Percentiles rank a stretch among this genome's conserved stretches.
Evolutionary conservation across 2,888 invertebrate species (phyloP).

Genomic region (Formica aserva): DNA sequence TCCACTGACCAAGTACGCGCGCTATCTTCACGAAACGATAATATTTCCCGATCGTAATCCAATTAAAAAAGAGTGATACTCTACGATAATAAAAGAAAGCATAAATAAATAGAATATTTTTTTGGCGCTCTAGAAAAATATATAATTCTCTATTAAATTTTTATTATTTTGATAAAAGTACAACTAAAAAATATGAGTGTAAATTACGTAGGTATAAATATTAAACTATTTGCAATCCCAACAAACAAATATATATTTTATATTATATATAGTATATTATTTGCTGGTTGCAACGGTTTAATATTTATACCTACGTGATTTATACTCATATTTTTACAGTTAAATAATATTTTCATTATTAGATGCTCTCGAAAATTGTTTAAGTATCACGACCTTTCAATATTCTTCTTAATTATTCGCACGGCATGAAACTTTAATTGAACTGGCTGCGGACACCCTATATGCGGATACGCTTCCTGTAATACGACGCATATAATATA

Average conservation of each 20-base stretch:
- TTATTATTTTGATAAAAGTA: not conserved
- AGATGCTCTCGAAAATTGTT: not conserved
- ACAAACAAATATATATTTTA: not conserved
- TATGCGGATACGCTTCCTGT: constrained; percentile 23
- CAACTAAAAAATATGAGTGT: not conserved
- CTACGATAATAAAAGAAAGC: not conserved
- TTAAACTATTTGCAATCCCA: not conserved
- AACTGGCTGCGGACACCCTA: constrained; percentile 17
- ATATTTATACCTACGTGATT: too few species aligned
- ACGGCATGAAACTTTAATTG: not conserved
- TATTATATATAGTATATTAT: too few species aligned
- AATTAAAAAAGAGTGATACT: not conserved
- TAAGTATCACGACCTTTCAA: not conserved
- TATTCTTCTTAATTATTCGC: not conserved
- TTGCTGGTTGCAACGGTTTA: too few species aligned
- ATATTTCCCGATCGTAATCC: not conserved
- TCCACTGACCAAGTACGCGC: constrained; percentile 1
- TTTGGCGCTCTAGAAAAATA: not conserved
- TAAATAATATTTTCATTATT: too few species aligned
- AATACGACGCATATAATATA: constrained; percentile 47
- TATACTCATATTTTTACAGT: too few species aligned
- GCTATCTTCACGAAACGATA: not conserved
- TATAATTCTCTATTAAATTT: not conserved
- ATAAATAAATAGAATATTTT: not conserved
- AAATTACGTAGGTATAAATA: not conserved